Conservation (phyloP, 2,113 vertebrate genomes). For the Colaptes auratus region DNA sequence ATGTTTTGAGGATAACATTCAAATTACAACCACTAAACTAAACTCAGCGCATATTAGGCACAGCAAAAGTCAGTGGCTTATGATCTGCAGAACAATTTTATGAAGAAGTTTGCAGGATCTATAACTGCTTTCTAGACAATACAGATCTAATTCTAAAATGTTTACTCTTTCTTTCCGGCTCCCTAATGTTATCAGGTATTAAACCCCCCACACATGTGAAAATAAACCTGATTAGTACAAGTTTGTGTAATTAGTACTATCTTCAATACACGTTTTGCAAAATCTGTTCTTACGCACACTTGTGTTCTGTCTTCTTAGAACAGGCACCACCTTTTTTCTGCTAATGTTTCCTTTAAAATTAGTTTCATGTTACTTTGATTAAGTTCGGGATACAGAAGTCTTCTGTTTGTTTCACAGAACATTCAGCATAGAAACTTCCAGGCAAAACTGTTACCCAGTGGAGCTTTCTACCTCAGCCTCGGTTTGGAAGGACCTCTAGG, state of each 20-base stretch:
- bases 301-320: not conserved
- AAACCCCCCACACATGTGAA: accelerated
- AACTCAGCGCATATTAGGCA: not conserved
- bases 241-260: not conserved
- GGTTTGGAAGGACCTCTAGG: slow-evolving; percentile 51
- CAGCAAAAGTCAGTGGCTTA: not conserved
- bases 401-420: not conserved
- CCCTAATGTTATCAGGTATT: not conserved
- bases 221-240: not conserved
- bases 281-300: not conserved
- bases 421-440: not conserved
- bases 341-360: not conserved
- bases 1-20: not conserved
- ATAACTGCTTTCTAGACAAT: not conserved
- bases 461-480: not conserved
- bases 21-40: not conserved
- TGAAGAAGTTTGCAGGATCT: not conserved
- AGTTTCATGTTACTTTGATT: not conserved
- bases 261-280: not conserved
- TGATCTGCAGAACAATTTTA: not conserved
- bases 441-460: not conserved
- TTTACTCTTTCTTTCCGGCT: not conserved
- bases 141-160: not conserved
- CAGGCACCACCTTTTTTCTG: not conserved
- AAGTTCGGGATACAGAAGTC: not conserved